phyloP scores from a whole-genome alignment of 2,113 vertebrate genomes.

The Propithecus coquereli region DNA sequence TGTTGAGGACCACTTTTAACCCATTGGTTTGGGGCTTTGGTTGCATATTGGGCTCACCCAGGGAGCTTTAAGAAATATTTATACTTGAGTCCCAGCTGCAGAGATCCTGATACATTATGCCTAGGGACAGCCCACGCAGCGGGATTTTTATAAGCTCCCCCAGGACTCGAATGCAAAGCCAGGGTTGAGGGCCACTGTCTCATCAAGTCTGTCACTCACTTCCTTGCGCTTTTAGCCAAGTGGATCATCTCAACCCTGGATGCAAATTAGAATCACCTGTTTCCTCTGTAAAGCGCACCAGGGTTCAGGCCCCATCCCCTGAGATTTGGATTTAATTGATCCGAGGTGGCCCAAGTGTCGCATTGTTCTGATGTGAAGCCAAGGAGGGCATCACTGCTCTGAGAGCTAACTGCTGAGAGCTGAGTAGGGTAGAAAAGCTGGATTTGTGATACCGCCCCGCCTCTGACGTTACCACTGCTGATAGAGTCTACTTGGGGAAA shows the following conservation, averaged over 20 bases:
- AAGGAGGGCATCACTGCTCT: neutral
- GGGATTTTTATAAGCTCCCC: neutral
- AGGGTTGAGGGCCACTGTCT: neutral
- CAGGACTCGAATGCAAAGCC: neutral
- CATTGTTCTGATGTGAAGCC: neutral
- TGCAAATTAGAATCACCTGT: neutral
- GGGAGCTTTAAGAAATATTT: neutral
- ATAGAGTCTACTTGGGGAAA: neutral
- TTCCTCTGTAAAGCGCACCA: neutral
- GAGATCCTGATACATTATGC: neutral
- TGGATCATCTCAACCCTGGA: neutral
- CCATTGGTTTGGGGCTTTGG: neutral
- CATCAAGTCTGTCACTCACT: neutral
- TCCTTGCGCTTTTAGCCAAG: neutral
- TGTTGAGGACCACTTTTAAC: neutral
- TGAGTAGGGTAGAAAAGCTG: neutral
- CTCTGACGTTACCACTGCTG: neutral
- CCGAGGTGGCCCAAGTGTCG: no score
- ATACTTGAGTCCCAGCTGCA: neutral
- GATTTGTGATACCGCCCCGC: neutral
- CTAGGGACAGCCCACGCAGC: neutral
- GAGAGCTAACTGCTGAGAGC: neutral
- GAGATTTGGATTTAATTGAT: neutral
- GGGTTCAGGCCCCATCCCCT: neutral
- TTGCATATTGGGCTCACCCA: neutral